Evolutionary conservation across 2,113 vertebrate genomes (phyloP), one percentile per base, ranked within the genome.

Genomic region (Festucalex cinctus): DNA sequence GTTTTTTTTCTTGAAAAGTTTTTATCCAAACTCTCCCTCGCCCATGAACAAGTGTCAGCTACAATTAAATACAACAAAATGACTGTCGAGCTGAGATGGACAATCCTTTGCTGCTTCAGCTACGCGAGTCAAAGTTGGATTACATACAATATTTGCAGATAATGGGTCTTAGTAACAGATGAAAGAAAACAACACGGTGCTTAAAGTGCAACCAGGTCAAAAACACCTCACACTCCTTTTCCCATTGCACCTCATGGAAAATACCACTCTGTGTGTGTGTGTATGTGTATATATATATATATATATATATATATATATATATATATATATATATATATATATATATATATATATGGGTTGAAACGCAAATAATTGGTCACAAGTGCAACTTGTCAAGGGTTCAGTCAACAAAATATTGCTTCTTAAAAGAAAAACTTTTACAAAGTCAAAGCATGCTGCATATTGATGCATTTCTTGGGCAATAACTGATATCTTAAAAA

Each of bases 361-460:
- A 94, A 93, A 73, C 92, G 61, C 90, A 90, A 93, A 93, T 93
- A 95, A 94, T 93, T 93, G 90, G 92, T 94, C 90, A 90, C 88
- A 91, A 88, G 93, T 93, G 93, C 92, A 93, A 93, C 93, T 87
- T 87, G 83, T 85, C 74, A 63, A 92, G 90, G 84, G 92, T 93
- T 93, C 93, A 88, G 92, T 93, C 91, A 88, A 68, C 13, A 76
- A 80, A 74, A 77, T 94, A 95, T 94, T 94, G 92, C 94, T 93
- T 83, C 64, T 94, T 92, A 95, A 96, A 93, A 93, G 93, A 92
- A 68, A 78, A 81, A 89, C 51, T 54, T 54, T 54, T 54, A 26
- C 51, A 54, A 57, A 32, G 54, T 57, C 16, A 19, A 57, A 32
- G 26, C 54, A 51, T 51, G 2, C 44, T 22, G 20, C 48, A 57